Conservation (phyloP, 2,888 invertebrate species). For the Dyspetes luteomarginatus region DNA sequence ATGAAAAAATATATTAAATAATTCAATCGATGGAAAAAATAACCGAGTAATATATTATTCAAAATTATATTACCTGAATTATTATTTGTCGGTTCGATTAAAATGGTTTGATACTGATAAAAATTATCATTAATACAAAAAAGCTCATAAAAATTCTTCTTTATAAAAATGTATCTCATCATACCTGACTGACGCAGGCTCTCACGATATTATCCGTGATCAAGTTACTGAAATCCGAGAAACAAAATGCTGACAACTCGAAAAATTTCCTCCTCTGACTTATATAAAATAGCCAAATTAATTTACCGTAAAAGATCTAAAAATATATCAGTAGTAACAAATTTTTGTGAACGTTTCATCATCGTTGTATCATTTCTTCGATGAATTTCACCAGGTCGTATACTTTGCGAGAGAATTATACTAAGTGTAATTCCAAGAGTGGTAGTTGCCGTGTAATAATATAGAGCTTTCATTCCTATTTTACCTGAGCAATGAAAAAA, state of each 20-base stretch:
- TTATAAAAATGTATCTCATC: conserved; percentile 30
- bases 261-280: conserved; percentile 15
- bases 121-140: conserved; percentile 34
- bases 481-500: conserved; percentile 69
- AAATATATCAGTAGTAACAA: conserved; percentile 94
- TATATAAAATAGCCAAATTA: conserved; percentile 25
- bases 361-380: conserved; percentile 42
- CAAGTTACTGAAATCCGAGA: conserved; percentile 86
- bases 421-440: conserved; percentile 94
- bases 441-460: conserved; percentile 96
- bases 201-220: conserved; percentile 95
- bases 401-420: conserved; percentile 93
- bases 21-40: neutral
- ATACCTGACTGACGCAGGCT: conserved; percentile 88
- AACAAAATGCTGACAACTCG: neutral
- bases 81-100: conserved; percentile 81
- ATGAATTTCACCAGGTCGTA: conserved; percentile 89
- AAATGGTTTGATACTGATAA: conserved; percentile 86
- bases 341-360: conserved; percentile 83
- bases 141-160: conserved; percentile 10
- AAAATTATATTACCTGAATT: conserved; percentile 67
- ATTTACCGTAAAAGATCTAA: conserved; percentile 93
- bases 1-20: conserved; percentile 13
- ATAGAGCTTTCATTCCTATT: conserved; percentile 78
- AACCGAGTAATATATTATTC: neutral